Percentiles rank a stretch among this genome's conserved stretches.
Evolutionary conservation across 2,113 vertebrate genomes (phyloP).

Genomic region (Corythornis cristatus): DNA sequence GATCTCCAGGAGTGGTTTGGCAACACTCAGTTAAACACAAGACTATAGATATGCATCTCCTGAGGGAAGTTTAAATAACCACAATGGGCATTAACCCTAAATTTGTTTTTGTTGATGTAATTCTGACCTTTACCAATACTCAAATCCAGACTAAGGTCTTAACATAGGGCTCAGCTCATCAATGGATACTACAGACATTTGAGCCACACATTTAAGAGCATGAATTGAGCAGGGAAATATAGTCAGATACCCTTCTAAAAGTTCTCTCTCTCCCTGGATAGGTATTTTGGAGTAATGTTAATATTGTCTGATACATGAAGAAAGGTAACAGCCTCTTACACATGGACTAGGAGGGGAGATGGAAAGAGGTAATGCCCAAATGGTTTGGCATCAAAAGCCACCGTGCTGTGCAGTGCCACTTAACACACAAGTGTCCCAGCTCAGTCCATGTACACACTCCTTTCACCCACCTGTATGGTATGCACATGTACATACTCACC

Average conservation of each 20-base stretch:
- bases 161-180: not conserved
- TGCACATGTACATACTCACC: slow-evolving; percentile 7
- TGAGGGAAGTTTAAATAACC: not conserved
- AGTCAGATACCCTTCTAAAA: not conserved
- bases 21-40: not conserved
- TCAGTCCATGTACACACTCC: not conserved
- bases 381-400: not conserved
- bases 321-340: not conserved
- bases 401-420: not conserved
- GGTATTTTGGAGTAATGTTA: not conserved
- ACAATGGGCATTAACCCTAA: not conserved
- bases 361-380: not conserved
- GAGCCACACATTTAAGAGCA: not conserved
- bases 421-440: not conserved
- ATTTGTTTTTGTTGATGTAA: not conserved
- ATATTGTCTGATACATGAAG: not conserved
- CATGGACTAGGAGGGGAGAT: not conserved
- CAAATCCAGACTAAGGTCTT: not conserved
- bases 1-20: not conserved
- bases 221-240: not conserved
- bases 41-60: too few species aligned
- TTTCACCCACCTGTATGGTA: not conserved
- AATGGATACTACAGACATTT: not conserved
- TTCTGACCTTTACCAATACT: not conserved
- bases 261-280: not conserved